A percentile compares a stretch with the other conserved stretches of the same genome.
Conservation (phyloP, 2,113 vertebrate genomes). For the Pampusana beccarii region DNA sequence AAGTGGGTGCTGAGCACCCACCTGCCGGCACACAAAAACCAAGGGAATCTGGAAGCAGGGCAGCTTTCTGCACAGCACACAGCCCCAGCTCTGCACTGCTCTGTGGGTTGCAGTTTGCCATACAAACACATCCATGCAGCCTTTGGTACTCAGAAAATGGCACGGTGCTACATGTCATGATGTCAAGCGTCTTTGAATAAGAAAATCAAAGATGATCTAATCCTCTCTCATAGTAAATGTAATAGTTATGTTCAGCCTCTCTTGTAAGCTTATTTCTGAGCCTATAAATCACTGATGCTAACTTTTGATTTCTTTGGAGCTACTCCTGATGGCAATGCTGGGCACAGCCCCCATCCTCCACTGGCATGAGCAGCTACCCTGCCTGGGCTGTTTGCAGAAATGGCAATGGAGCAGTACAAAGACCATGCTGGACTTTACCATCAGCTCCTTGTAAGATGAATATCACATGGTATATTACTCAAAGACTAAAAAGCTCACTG, state of each 20-base stretch:
- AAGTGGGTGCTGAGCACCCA: background rate
- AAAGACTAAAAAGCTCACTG: slow-evolving; percentile 15
- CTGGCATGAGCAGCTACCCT: background rate
- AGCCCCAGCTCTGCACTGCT: background rate
- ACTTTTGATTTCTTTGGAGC: background rate
- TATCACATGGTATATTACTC: background rate
- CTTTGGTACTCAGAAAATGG: background rate
- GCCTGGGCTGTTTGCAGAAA: background rate
- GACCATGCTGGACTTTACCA: background rate
- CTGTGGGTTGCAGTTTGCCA: background rate
- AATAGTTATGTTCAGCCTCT: background rate
- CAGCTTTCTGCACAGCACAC: background rate
- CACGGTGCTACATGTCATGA: background rate
- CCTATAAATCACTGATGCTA: background rate
- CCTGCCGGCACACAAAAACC: background rate
- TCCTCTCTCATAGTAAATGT: background rate
- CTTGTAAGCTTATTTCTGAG: background rate
- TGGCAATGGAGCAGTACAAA: background rate
- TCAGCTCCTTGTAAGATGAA: background rate
- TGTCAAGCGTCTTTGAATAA: background rate
- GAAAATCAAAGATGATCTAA: background rate
- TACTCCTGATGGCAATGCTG: background rate
- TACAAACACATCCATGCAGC: background rate
- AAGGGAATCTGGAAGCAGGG: fast-evolving
- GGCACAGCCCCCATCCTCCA: background rate